phyloP scores from a whole-genome alignment of 1,140 invertebrate genomes.

The Alviniconcha marisindica region DNA sequence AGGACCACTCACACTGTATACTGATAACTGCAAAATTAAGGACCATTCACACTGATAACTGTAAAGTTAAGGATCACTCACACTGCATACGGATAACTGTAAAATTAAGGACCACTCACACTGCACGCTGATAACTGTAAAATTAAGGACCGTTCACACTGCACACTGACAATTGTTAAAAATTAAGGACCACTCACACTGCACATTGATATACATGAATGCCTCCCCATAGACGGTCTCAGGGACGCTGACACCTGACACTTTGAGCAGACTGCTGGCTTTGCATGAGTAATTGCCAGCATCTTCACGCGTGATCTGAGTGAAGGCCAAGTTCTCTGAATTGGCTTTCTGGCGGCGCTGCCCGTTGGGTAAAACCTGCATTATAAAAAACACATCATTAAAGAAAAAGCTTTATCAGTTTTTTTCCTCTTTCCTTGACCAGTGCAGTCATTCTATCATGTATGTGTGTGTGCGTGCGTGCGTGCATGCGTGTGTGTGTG shows the following conservation, averaged over 20 bases:
- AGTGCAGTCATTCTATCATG: too few relatives aligned
- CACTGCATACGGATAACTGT: neutral
- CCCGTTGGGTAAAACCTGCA: neutral
- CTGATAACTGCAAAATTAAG: too few relatives aligned
- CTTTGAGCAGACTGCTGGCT: constrained; percentile 75
- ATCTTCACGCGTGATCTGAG: constrained; percentile 56
- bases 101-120: neutral
- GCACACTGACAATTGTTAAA: constrained; percentile 9
- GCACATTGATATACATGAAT: constrained; percentile 53
- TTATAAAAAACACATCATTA: neutral
- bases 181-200: constrained; percentile 54
- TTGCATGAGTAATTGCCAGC: constrained; percentile 83
- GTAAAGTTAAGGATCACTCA: too few relatives aligned
- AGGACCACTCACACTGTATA: too few relatives aligned
- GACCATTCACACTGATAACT: too few relatives aligned
- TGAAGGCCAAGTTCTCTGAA: constrained; percentile 34
- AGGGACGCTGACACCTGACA: constrained; percentile 44
- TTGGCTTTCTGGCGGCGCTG: neutral
- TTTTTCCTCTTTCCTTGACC: too few relatives aligned
- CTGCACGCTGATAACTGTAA: neutral
- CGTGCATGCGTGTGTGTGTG: too few relatives aligned
- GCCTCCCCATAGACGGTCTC: constrained; percentile 34
- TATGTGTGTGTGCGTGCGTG: too few relatives aligned
- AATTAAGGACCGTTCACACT: neutral
- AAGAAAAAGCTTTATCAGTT: too few relatives aligned